phyloP scores from a whole-genome alignment of 2,797 vertebrate genomes.

The Lutjanus campechanus region DNA sequence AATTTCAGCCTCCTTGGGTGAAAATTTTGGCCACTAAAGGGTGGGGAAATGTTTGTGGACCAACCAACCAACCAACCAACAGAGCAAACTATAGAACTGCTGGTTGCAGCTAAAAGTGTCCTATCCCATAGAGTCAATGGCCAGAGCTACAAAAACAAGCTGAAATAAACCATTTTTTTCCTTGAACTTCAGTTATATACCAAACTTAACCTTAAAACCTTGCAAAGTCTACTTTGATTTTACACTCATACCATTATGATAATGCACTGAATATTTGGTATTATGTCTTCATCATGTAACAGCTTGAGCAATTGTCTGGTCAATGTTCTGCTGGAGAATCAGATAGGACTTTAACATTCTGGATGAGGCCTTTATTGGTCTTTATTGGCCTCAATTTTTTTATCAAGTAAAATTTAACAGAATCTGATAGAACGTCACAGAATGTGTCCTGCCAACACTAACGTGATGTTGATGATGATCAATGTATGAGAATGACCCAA shows the following conservation, averaged over 20 bases:
- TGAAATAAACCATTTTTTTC: not conserved
- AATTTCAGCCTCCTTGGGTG: no score
- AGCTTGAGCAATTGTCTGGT: slow-evolving; percentile 9
- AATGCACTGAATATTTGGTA: slow-evolving; percentile 13
- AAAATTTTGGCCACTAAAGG: no score
- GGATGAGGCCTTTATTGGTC: slow-evolving; percentile 24
- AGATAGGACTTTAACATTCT: slow-evolving; percentile 29
- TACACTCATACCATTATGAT: not conserved
- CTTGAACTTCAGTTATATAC: not conserved
- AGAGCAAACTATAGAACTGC: no score
- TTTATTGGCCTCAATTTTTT: slow-evolving; percentile 52
- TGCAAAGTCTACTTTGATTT: no score
- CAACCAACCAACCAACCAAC: no score
- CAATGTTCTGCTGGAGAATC: slow-evolving; percentile 13
- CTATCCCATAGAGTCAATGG: no score
- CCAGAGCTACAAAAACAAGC: no score
- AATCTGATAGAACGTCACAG: slow-evolving; percentile 59
- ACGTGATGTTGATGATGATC: slow-evolving; percentile 51
- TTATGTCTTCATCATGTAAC: slow-evolving; percentile 23
- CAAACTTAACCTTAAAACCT: not conserved
- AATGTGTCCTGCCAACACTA: slow-evolving; percentile 54
- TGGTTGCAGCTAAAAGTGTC: no score
- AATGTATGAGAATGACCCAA: slow-evolving; percentile 65
- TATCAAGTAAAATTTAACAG: slow-evolving; percentile 61
- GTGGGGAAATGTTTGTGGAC: no score